Evolutionary conservation across 2,888 invertebrate species (phyloP).

Genomic region (Monoplex corrugatus): DNA sequence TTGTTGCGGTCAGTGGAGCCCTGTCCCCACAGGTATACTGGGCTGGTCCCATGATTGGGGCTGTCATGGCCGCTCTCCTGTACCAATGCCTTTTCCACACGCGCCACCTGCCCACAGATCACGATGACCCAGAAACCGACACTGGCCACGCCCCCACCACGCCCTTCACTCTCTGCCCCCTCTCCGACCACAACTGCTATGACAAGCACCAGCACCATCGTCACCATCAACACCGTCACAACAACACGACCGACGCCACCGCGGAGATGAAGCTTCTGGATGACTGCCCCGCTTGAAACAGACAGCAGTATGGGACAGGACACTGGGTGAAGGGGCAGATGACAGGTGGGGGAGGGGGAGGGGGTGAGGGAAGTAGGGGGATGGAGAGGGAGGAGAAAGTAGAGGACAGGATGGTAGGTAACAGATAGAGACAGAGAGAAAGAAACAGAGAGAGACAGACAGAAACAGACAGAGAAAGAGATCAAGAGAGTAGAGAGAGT

Average conservation of each 20-base stretch:
- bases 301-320: too few relatives aligned
- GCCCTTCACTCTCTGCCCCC: too few relatives aligned
- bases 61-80: conserved; percentile 71
- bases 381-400: not conserved
- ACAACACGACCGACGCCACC: not conserved
- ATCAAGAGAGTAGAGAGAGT: too few relatives aligned
- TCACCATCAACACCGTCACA: too few relatives aligned
- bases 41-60: conserved; percentile 76
- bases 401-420: not conserved
- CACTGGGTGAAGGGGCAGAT: not conserved
- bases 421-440: not conserved
- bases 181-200: too few relatives aligned
- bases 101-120: conserved; percentile 14
- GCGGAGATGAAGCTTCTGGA: not conserved
- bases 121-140: too few relatives aligned
- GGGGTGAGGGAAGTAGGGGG: not conserved
- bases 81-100: conserved; percentile 73
- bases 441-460: not conserved
- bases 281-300: not conserved
- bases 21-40: conserved; percentile 77
- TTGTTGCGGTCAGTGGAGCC: too few relatives aligned
- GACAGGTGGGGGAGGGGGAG: not conserved
- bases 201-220: too few relatives aligned
- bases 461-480: not conserved
- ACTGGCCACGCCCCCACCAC: too few relatives aligned